Evolutionary conservation across 2,888 invertebrate species (phyloP), one percentile per base, ranked within the genome.

Genomic region (Hymenopus coronatus): DNA sequence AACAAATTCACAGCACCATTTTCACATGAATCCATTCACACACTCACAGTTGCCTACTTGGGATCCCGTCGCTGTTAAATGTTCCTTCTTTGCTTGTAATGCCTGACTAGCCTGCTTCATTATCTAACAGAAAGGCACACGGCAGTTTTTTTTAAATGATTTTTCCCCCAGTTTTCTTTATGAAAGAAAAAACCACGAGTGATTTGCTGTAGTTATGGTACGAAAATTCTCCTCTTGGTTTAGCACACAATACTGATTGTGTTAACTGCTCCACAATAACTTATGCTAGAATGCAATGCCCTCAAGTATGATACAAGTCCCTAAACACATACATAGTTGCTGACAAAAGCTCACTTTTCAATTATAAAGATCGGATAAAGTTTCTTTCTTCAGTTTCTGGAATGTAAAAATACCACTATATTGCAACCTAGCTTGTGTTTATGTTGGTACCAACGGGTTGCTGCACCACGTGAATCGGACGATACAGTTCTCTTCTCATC

Each of bases 1-100:
- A 87, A 54, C 83, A 86, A 86, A 30, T 85, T 89, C 86, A 89
- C 89, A 89, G 89, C 89, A 89, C 89, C 86, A 89, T 54, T 87
- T 89, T 54, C 46, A 82, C 86, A 27, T 28, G 82, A 82, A 86
- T 9, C 46, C 84, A 86, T 82, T 82, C 87, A 82, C 33, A 87
- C 87, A 87, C 40, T 12, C 82, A 87, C 82, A 87, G 82, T 25
- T 87, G 27, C 33, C 25, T 87, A 30, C 25, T 25, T 82, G 30
- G 28, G 82, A 87, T 82, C 87, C 82, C 82, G 82, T 87, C 70
- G 82, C 87, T 33, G 15, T 82, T 12, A 28, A 15, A 33, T 54
- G 15, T 81, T 82, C 87, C 54, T 70, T 70, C 54, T 70, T 70
- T 70, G 54, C 25, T 87, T n/a, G 33, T 82, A 28, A 82, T 88